These are phyloP conservation scores for Caenorhabditis inopinata DNA, from an alignment of 1,140 invertebrate species.

Conservation along the genomic window DNA sequence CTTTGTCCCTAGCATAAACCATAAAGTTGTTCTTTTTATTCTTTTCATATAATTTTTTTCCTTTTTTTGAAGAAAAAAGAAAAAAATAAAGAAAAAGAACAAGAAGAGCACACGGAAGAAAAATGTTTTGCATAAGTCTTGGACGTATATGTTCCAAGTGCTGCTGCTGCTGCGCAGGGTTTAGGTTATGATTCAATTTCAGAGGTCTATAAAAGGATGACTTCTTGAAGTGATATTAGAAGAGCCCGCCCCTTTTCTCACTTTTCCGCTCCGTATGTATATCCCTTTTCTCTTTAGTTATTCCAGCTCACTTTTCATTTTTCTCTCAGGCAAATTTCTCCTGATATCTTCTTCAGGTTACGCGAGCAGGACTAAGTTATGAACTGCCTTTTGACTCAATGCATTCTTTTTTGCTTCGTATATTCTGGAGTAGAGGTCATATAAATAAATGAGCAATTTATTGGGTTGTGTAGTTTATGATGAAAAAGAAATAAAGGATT, in stretches of 20 bases:
- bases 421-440: too few species aligned
- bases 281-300: background rate
- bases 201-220: constrained; percentile 1
- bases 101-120: too few species aligned
- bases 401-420: background rate
- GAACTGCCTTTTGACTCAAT: constrained; percentile 7
- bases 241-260: background rate
- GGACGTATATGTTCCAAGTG: constrained; percentile 1
- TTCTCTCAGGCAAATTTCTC: background rate
- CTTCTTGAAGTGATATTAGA: constrained; percentile 21
- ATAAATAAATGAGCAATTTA: too few species aligned
- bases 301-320: constrained; percentile 19
- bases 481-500: too few species aligned
- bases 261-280: background rate
- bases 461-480: too few species aligned
- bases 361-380: constrained; percentile 12
- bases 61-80: too few species aligned
- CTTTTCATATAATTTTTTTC: too few species aligned
- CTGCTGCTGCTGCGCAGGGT: background rate
- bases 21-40: too few species aligned
- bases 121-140: too few species aligned
- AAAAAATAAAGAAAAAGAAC: too few species aligned
- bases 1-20: background rate
- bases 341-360: constrained; percentile 19
- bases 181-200: constrained; percentile 25